Evolutionary conservation across 2,888 invertebrate species (phyloP).

Genomic region (Ligdia adustata): DNA sequence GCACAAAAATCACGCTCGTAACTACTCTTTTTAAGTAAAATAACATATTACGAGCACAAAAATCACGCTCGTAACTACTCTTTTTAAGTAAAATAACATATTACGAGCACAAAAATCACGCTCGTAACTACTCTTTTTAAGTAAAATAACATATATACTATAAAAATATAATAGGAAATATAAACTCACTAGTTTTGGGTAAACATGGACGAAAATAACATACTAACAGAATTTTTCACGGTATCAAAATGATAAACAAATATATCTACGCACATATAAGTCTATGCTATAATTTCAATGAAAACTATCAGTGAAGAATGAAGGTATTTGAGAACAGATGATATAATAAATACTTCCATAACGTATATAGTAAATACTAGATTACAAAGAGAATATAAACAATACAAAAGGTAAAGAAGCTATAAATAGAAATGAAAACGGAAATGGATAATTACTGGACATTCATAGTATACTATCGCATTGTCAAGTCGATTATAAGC

Average conservation of each 20-base stretch:
- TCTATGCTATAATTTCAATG: constrained; percentile 1
- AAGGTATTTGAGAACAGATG: too few relatives aligned
- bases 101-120: too few relatives aligned
- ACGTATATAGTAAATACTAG: too few relatives aligned
- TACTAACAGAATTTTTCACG: constrained; percentile 18
- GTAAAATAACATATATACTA: too few relatives aligned
- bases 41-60: too few relatives aligned
- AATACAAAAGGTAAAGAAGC: background rate
- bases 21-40: too few relatives aligned
- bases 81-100: too few relatives aligned
- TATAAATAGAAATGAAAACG: constrained; percentile 16
- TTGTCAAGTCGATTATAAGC: constrained; percentile 14
- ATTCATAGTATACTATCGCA: constrained; percentile 12
- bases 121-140: too few relatives aligned
- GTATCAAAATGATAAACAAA: constrained; percentile 19
- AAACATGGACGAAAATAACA: constrained; percentile 4
- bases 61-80: too few relatives aligned
- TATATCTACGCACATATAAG: constrained; percentile 4
- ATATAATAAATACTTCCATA: too few relatives aligned
- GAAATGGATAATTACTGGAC: constrained; percentile 7
- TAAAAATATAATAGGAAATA: constrained; percentile 22
- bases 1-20: too few relatives aligned
- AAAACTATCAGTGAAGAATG: too few relatives aligned
- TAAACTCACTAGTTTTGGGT: constrained; percentile 7
- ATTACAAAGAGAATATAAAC: background rate